Base-by-base conservation (phyloP, 2,888 invertebrate species). In the Orthosia incerta region DNA sequence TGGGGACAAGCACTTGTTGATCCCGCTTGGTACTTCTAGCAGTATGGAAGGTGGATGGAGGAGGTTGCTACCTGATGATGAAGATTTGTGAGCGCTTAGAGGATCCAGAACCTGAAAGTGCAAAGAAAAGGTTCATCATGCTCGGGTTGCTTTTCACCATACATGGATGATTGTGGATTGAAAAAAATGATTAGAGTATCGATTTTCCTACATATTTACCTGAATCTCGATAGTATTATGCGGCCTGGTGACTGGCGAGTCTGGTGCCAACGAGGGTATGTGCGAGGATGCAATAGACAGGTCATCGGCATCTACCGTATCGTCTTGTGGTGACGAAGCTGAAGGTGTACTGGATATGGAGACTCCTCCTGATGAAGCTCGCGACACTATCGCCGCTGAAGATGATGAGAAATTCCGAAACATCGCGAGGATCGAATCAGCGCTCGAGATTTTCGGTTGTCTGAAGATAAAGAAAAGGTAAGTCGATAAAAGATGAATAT, bases 381-480 rank as follows among this genome's bases (percentile, higher is more conserved):
- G 92, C 75, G 97, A 97, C 20, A 95, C 95, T 73, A 97, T 96
- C 57, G 97, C 97, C 4, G 97, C 97, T 73, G 97, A 97, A 65
- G 97, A 97, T 26, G 97, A 97, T 23, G 98, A 97, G 90, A 98
- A 98, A 89, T 97, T 98, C 71, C 97, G 96, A 90, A 98, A 98
- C 97, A 98, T 98, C 15, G 98, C 98, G 78, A 98, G 93, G 82
- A 98, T 97, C 1, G 98, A 98, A 92, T 98, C 98, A 15, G 98
- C 98, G 89, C 98, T 98, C 46, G 98, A 97, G 65, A 98, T 97
- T 92, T 98, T 98, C 82, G 97, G 97, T 62, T 96, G 94, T 86
- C 96, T 94, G 88, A 88, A 93, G 90, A 82, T 81, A 74, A 68
- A 76, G 26, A 50, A 12, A 50, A 20, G 26, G 4, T 7, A 26